Evolutionary conservation across 2,113 vertebrate genomes (phyloP), one percentile per base, ranked within the genome.

Genomic region (Cathartes aura): DNA sequence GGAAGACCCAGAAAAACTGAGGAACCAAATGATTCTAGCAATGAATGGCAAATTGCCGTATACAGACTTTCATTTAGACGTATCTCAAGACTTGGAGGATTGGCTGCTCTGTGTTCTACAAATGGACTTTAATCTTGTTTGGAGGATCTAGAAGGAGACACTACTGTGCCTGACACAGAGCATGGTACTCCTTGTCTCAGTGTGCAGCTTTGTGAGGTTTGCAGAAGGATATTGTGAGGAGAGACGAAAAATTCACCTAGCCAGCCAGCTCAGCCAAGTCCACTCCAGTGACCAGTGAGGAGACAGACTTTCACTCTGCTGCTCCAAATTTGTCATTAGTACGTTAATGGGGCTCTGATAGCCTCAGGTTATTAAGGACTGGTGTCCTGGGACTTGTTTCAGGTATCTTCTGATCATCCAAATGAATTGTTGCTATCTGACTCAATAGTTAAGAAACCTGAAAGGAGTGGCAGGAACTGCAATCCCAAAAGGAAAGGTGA

Each of bases 41-140:
- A 3, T 11, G 17, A 67, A 83, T 59, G 52, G 12, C 12, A 59
- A 67, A 63, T 27, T 50, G 4, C 6, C 19, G 6, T 12, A n/a
- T 4, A 16, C 5, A 71, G 23, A 29, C 24, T 6, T 84, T 63
- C 7, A 15, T 36, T 17, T 55, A 21, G 15, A 13, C 1, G 0
- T 17, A 16, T 45, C 21, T 89, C 7, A 8, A 36, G 58, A 16
- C 7, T 38, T 42, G 26, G 15, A 50, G 17, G 2, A 8, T 56
- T 80, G 53, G 5, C 42, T 75, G 23, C 3, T 56, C 20, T 62
- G 30, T 26, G 2, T 58, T 55, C 16, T 50, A 34, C 12, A 64
- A 40, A 27, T 1, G 2, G 12, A 15, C 16, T 68, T 73, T 29
- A 23, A 6, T 20, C 19, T 48, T 71, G 24, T 42, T 55, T 20